Base-by-base conservation (phyloP, 2,888 invertebrate genomes). In the Drosophila birchii region DNA sequence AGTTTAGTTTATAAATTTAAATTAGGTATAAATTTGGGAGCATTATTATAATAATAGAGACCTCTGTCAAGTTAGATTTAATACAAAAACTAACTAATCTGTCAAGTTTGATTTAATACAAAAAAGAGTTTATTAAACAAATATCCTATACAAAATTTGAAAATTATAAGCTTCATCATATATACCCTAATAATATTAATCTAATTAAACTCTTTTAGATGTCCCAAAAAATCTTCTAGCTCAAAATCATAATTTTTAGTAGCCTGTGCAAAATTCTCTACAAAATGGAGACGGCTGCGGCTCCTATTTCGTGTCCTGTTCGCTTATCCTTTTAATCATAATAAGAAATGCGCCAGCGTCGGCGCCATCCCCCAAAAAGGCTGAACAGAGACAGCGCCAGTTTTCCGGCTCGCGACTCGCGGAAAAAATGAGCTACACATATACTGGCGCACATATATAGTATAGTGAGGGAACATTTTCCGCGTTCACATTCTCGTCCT, bases 271-370 rank as follows among this genome's bases (percentile, higher is more conserved):
- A 26, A 26, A 11, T 29, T n/a, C 6, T 67, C 73, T 73, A 41
- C 55, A 47, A 26, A 60, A 49, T 29, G 36, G 53, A 43, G 41
- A 57, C 29, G 59, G 54, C 45, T 49, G 59, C 57, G 36, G 59
- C 66, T 49, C 38, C 51, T 73, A 61, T 61, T 64, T 62, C 60
- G 23, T 49, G 62, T 49, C 38, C 56, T 76, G 67, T 63, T 59
- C 69, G 77, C 76, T 78, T 79, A 81, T 86, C 81, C 87, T 88
- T 85, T 89, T 88, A 86, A 90, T 88, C 88, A 89, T 90, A 88
- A 89, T 89, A 89, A 90, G 87, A 88, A 88, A 88, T 80, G 76
- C 82, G 90, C 90, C 82, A 90, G 86, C 84, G 85, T 79, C 79
- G 41, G 49, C 69, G 45, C 72, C 72, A 68, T 68, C 72, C 75